Evolutionary conservation across 2,888 invertebrate species (phyloP).

Genomic region (Pheosia tremula): DNA sequence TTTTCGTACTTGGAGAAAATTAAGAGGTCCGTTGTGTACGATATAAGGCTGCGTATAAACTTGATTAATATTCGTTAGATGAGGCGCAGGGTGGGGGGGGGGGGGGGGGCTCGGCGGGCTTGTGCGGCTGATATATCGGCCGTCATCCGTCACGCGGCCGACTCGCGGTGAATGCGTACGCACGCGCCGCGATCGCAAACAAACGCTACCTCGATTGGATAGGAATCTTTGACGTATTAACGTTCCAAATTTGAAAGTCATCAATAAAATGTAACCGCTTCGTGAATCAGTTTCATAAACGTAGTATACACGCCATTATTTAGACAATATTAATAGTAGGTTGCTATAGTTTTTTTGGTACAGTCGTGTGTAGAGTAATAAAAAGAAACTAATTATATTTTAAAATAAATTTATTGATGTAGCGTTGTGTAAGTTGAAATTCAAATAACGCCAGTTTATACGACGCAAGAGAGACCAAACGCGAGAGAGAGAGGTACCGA

Average conservation of each 20-base stretch:
- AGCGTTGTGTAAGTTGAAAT: too few relatives aligned
- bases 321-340: too few relatives aligned
- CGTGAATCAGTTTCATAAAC: conserved; percentile 14
- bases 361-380: too few relatives aligned
- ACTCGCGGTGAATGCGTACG: conserved; percentile 58
- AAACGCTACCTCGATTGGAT: conserved; percentile 37
- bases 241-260: conserved; percentile 17
- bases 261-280: conserved; percentile 20
- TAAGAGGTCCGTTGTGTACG: conserved; percentile 51
- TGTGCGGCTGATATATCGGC: conserved; percentile 58
- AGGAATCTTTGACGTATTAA: conserved; percentile 38
- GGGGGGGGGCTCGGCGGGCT: conserved; percentile 40
- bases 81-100: conserved; percentile 32
- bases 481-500: too few relatives aligned
- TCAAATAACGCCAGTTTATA: too few relatives aligned
- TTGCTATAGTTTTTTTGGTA: too few relatives aligned
- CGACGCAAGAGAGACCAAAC: too few relatives aligned
- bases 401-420: too few relatives aligned
- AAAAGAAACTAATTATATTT: too few relatives aligned
- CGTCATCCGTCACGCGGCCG: conserved; percentile 60
- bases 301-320: not conserved
- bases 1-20: conserved; percentile 50
- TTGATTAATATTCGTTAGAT: conserved; percentile 66
- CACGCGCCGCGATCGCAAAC: conserved; percentile 52
- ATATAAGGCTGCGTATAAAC: conserved; percentile 49